Base-by-base conservation (phyloP, 1,140 invertebrate species). In the Hypsibius dujardini region DNA sequence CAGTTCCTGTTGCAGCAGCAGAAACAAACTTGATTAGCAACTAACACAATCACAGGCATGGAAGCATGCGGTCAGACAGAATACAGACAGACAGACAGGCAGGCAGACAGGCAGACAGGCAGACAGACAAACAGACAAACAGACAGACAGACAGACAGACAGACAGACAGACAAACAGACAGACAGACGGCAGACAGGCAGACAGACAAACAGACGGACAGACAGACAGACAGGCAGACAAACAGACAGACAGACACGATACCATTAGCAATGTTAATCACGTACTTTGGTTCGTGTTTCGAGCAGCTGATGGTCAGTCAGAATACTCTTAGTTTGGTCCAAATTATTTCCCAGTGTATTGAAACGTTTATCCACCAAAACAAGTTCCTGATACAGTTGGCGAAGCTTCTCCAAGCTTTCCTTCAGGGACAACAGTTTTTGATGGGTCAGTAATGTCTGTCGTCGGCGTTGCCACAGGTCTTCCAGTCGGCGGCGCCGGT, bases 341-440 rank as follows among this genome's bases (percentile, higher is more conserved):
- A 71, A n/a, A n/a, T 70, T 46, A 70, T 3, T 7, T 71, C 47
- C 45, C 15, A 46, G 15, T 3, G 59, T 28, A 71, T 7, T 69
- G n/a, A 46, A 69, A 3, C n/a, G 7, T 69, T 62, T 80, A 74
- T 87, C 85, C 14, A 89, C 80, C 76, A 88, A 85, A 62, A 84
- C 80, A 46, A 90, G 79, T 78, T 90, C 87, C 45, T 84, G 83
- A 42, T 87, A 87, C 2, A 90, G 79, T 71, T 88, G 78, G 62
- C 86, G 86, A 42, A 90, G 79, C 50, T 87, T 87, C 62, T 67
- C 62, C 72, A 90, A 79, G 73, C 87, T 87, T 78, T 91, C 87
- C 75, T 90, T 88, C 72, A 90, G 81, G 75, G 87, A 67, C 12
- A 15, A 7, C 12, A 67, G 83, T 1, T 74, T 73, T 42, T 75